Evolutionary conservation across 2,113 vertebrate species (phyloP).

Genomic region (Urocolius indicus): DNA sequence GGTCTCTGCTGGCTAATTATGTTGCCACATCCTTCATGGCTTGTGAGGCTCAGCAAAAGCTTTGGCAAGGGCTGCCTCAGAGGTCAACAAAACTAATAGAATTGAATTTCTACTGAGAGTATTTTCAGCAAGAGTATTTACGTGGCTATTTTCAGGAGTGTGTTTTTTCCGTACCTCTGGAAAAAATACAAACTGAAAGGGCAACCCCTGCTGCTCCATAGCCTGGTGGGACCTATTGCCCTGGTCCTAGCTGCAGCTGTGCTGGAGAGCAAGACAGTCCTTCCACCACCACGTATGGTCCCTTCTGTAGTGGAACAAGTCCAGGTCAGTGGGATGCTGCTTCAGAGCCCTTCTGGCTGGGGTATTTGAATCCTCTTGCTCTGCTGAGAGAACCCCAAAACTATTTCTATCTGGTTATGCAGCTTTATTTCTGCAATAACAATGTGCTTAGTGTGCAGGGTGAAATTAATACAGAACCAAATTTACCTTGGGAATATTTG

Average conservation of each 20-base stretch:
- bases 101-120: background rate
- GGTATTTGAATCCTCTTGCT: background rate
- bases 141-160: background rate
- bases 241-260: too few species aligned
- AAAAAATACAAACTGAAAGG: background rate
- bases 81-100: background rate
- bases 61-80: background rate
- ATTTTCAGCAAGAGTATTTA: background rate
- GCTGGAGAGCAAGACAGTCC: fast-evolving
- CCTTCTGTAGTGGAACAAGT: background rate
- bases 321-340: background rate
- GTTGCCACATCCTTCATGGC: background rate
- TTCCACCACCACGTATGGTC: fast-evolving
- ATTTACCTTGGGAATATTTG: slow-evolving; percentile 24
- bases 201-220: background rate
- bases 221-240: background rate
- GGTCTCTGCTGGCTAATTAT: background rate
- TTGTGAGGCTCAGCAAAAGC: background rate
- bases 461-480: background rate
- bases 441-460: background rate
- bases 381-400: background rate
- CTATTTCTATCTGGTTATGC: background rate
- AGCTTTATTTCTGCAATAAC: background rate
- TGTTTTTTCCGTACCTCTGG: background rate
- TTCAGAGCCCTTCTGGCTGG: background rate